Conservation (phyloP, 2,797 vertebrate species). For the Otus scops region DNA sequence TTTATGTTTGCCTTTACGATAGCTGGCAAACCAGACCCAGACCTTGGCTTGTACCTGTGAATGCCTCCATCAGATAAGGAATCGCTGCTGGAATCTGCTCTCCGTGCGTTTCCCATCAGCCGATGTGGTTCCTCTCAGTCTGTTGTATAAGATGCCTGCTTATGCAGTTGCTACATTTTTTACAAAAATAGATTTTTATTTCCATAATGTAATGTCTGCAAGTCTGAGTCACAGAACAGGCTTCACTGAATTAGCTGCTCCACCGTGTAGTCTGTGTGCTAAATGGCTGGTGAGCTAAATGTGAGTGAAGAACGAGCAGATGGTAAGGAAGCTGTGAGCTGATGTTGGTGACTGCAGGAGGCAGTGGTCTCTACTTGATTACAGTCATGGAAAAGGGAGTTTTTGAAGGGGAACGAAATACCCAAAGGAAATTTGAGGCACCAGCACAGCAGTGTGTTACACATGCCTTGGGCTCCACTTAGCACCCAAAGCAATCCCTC, state of each 20-base stretch:
- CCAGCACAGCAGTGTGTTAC: background rate
- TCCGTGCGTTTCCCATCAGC: background rate
- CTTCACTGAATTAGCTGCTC: background rate
- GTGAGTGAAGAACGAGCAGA: background rate
- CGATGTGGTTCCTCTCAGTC: background rate
- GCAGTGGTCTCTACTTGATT: background rate
- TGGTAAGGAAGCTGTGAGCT: background rate
- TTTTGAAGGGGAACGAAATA: background rate
- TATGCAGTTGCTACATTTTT: background rate
- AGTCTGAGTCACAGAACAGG: background rate
- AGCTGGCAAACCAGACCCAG: background rate
- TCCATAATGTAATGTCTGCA: background rate
- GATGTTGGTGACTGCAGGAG: background rate
- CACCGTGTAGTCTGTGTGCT: background rate
- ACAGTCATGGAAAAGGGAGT: background rate
- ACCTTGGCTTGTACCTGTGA: background rate
- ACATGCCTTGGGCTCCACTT: background rate
- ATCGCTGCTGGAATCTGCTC: background rate
- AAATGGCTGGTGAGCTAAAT: background rate
- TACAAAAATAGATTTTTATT: background rate
- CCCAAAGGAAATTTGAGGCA: background rate
- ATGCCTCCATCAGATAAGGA: background rate
- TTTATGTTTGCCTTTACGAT: background rate
- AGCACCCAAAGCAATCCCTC: accelerated
- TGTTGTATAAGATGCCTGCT: background rate